A percentile compares a stretch with the other conserved stretches of the same genome.
Evolutionary conservation across 2,888 invertebrate species (phyloP).

Genomic region (Mylabris sibirica): DNA sequence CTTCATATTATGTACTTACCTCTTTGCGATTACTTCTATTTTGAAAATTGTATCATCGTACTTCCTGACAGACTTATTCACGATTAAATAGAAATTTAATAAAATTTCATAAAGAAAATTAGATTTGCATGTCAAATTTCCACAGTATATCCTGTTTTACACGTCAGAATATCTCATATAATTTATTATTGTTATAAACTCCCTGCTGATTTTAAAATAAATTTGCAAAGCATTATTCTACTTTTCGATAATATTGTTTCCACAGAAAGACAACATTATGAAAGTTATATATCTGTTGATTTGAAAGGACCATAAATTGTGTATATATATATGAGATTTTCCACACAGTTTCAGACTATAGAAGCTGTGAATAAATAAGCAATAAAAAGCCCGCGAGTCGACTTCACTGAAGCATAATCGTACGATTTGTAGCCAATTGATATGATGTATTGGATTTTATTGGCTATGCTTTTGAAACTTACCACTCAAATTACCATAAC

Average conservation of each 20-base stretch:
- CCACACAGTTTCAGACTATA: not conserved
- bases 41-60: not conserved
- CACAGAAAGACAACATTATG: not conserved
- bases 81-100: not conserved
- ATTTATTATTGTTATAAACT: not conserved
- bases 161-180: not conserved
- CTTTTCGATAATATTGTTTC: not conserved
- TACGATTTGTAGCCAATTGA: constrained; percentile 55
- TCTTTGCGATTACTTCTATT: not conserved
- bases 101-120: not conserved
- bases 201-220: not conserved
- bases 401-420: constrained; percentile 47
- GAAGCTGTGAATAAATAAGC: constrained; percentile 32
- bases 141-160: not conserved
- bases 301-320: constrained; percentile 19
- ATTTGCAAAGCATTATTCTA: not conserved
- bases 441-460: constrained; percentile 45
- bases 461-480: constrained; percentile 24
- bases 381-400: constrained; percentile 31
- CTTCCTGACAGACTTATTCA: not conserved
- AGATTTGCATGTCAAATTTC: not conserved
- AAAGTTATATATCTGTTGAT: constrained; percentile 9
- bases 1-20: not conserved
- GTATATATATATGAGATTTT: constrained; percentile 21
- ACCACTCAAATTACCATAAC: constrained; percentile 33